These are phyloP conservation scores for Guaruba guarouba DNA, from an alignment of 2,113 vertebrate species.

Conservation along the genomic window DNA sequence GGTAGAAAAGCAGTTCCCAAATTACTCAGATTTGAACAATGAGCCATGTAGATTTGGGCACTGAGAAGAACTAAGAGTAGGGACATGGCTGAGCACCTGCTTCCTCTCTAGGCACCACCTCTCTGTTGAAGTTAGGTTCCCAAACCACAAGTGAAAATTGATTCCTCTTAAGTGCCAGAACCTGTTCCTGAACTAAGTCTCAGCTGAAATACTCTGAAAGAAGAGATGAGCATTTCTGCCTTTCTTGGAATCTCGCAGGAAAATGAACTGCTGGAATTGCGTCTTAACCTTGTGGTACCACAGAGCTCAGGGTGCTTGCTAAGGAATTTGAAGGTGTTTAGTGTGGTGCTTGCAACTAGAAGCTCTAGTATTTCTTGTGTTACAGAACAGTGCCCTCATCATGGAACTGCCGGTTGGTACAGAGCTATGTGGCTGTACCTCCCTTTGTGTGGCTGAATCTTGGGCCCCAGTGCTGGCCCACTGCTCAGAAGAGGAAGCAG, in stretches of 20 bases:
- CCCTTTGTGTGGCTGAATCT: not conserved
- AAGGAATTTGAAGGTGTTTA: not conserved
- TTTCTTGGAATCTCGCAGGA: not conserved
- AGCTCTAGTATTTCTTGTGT: not conserved
- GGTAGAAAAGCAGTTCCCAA: not conserved
- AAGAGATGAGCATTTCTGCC: not conserved
- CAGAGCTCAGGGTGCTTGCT: not conserved
- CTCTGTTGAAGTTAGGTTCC: not conserved
- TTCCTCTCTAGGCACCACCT: not conserved
- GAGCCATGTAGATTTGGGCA: accelerated
- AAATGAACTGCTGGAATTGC: not conserved
- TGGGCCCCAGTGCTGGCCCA: not conserved
- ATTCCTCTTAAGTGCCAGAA: not conserved
- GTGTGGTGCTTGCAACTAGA: not conserved
- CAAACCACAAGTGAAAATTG: not conserved
- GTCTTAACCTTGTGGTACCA: not conserved
- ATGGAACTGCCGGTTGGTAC: accelerated
- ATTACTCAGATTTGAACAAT: not conserved
- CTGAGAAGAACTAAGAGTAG: not conserved
- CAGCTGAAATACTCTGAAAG: not conserved
- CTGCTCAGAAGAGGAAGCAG: not conserved
- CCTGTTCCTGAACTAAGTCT: not conserved
- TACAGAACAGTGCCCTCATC: not conserved
- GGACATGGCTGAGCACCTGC: not conserved
- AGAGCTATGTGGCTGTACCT: not conserved